Base-by-base conservation (phyloP, 1,140 invertebrate genomes). In the Ceratina calcarata region DNA sequence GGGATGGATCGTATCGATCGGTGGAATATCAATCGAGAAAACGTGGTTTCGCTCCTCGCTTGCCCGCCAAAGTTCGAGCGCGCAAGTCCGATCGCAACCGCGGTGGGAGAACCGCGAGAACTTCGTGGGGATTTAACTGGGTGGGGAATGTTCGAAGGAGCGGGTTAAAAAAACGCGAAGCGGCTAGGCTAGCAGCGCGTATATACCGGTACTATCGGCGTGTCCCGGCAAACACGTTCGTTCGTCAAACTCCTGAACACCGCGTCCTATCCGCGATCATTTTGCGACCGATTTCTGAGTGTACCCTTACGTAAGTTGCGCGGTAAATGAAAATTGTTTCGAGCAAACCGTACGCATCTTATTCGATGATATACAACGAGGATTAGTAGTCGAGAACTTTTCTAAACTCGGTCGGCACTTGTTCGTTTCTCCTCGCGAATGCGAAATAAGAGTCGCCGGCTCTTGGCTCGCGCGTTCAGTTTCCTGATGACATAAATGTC, bases 171-270 rank as follows among this genome's bases (percentile, higher is more conserved):
- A 45, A 73, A 66, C 77, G 61, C 49, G 69, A 66, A n/a, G 37
- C 20, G 62, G 70, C 71, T 61, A 66, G 37, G 55, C 55, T 66
- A 65, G n/a, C 49, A 66, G 15, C 71, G 55, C 70, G 70, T 79
- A 79, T 79, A 79, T 79, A 79, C 78, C 78, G 62, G 78, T 24
- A 79, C 45, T 79, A 74, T 58, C 74, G 70, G 55, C 62, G 45
- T 57, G 71, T 67, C 27, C 22, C 53, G 51, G 62, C 78, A 79
- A 79, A 79, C 37, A 66, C 71, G 62, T 74, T 60, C 53, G n/a
- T 53, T 51, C 4, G 24, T 37, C 53, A 27, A 67, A 72, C 37
- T 37, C 18, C 24, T 57, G 16, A 18, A 57, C 16, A 73, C 45
- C 22, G 61, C 64, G 69, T 72, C 49, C 16, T 24, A 51, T 65